phyloP scores from a whole-genome alignment of 1,140 invertebrate genomes.

The Eumaeus atala region DNA sequence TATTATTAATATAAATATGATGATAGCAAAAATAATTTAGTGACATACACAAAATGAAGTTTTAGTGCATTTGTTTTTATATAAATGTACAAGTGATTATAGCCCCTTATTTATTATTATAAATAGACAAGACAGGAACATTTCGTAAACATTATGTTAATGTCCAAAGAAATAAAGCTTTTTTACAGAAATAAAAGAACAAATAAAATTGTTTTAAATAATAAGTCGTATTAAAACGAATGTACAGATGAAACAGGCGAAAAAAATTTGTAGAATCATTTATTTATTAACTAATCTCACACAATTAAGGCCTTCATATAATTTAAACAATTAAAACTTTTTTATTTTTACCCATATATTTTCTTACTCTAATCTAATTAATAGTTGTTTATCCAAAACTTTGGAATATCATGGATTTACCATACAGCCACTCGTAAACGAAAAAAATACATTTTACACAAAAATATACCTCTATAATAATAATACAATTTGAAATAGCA shows the following conservation, averaged over 20 bases:
- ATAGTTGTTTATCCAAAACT: neutral
- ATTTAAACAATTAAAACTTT: conserved; percentile 2
- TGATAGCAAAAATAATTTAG: conserved; percentile 11
- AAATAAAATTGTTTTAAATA: neutral
- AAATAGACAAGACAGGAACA: conserved; percentile 9
- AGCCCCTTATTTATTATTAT: neutral
- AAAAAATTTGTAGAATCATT: neutral
- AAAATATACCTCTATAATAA: conserved; percentile 4
- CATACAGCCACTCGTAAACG: conserved; percentile 3
- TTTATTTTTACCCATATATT: conserved; percentile 1
- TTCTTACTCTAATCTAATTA: conserved; percentile 3
- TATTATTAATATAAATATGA: conserved; percentile 8
- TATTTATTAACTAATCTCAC: conserved; percentile 9
- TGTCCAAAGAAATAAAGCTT: neutral
- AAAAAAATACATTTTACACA: conserved; percentile 1
- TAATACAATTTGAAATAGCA: neutral
- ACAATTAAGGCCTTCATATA: conserved; percentile 1
- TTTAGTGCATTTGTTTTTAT: neutral
- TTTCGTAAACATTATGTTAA: neutral
- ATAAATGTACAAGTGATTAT: conserved; percentile 10
- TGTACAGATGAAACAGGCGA: neutral
- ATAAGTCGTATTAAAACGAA: neutral
- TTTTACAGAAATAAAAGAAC: conserved; percentile 2
- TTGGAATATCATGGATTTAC: neutral
- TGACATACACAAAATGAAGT: conserved; percentile 6